A percentile compares a stretch with the other conserved stretches of the same genome.
Evolutionary conservation across 2,113 vertebrate species (phyloP).

Genomic region (Tylochromis polylepis): DNA sequence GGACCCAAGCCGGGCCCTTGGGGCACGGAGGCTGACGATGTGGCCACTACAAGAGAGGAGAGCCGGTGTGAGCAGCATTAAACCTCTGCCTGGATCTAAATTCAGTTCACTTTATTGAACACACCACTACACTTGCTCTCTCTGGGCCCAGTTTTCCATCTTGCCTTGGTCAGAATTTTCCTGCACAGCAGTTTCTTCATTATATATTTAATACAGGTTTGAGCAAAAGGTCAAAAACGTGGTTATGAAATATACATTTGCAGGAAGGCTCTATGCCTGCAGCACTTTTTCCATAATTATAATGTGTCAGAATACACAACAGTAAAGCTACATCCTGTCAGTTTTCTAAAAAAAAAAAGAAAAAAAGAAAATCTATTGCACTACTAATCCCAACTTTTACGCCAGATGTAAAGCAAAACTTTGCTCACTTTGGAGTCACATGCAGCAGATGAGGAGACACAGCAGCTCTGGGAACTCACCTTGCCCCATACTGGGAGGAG

Average conservation of each 20-base stretch:
- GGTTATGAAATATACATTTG: background rate
- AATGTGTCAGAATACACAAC: background rate
- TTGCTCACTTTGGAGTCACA: background rate
- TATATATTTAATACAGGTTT: background rate
- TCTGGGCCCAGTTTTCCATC: background rate
- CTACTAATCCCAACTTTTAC: background rate
- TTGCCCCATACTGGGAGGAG: slow-evolving; percentile 90
- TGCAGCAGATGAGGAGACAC: background rate
- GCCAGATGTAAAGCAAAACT: background rate
- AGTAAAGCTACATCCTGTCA: background rate
- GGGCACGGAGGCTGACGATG: slow-evolving; percentile 78
- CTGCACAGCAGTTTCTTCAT: background rate
- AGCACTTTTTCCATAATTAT: no score
- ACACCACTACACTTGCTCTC: background rate
- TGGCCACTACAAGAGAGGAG: slow-evolving; percentile 65
- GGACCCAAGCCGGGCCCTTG: slow-evolving; percentile 85
- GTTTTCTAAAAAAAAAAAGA: background rate
- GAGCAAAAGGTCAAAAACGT: background rate
- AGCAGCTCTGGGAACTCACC: slow-evolving; percentile 65
- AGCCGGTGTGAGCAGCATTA: rapidly evolving
- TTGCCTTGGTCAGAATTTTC: background rate
- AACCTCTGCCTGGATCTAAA: background rate
- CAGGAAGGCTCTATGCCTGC: background rate
- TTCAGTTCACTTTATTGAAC: background rate
- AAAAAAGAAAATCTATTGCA: rapidly evolving